Evolutionary conservation across 2,797 vertebrate species (phyloP), one percentile per base, ranked within the genome.

Genomic region (Fistularia commersonii): DNA sequence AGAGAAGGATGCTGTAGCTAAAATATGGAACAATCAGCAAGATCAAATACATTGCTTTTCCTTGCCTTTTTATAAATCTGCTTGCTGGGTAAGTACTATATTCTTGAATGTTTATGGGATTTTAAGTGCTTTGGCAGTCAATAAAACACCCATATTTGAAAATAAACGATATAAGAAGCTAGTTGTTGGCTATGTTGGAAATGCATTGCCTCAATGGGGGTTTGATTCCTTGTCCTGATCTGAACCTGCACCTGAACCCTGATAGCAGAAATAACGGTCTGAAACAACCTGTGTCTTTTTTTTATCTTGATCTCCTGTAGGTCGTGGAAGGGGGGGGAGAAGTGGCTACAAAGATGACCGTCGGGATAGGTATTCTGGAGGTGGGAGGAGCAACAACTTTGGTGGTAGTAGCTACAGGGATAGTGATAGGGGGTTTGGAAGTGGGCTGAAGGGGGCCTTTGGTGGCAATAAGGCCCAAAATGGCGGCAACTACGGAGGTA

Each of bases 331-430:
- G 88, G 93, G 95, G 86, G 93, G 95, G 86, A 90, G 93, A 87
- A 92, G 93, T 83, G 87, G 86, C 79, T 93, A 91, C 87, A 93
- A 92, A 84, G 92, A 94, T 51, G 96, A 98, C 79, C 93, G 94
- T 31, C 94, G 94, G 79, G 96, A 98, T 93, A 93, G 95, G 92
- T 98, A 95, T 69, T 98, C 95, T 83, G 93, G 94, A 80, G 94
- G 94, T 87, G 93, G 93, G 80, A 93, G 95, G 88, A 97, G 95
- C 89, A 91, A 90, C 87, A 92, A 90, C 87, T 96, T 94, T 89
- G 93, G 83, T 12, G 74, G 79, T 48, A 53, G 68, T 88, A 91
- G 91, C 77, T 96, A 92, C 89, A 95, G 95, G 90, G 94, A 97
- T 77, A 87, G 89, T 62, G 94, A 97, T 72, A 87, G 95, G 85